A percentile compares a stretch with the other conserved stretches of the same genome.
Evolutionary conservation across 2,113 vertebrate genomes (phyloP).

Genomic region (Dipodomys ordii): DNA sequence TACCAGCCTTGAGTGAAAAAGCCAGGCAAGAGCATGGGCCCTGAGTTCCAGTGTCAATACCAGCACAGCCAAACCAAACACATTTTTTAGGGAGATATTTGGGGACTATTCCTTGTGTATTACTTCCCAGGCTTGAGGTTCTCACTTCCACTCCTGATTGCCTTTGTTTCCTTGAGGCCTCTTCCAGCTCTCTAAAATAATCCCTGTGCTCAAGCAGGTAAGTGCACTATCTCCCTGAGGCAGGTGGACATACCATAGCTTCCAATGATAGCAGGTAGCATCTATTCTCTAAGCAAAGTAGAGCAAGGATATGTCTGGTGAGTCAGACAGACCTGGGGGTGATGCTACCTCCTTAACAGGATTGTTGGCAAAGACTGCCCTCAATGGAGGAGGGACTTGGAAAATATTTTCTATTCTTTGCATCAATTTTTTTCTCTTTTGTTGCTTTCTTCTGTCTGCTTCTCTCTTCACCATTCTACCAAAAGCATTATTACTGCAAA

Average conservation of each 20-base stretch:
- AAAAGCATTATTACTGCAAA: slow-evolving; percentile 3
- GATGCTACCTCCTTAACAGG: neutral
- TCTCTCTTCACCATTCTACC: neutral
- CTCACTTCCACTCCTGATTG: neutral
- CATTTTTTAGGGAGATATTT: neutral
- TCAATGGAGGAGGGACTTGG: neutral
- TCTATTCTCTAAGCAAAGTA: neutral
- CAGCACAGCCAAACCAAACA: neutral
- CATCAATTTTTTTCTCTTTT: neutral
- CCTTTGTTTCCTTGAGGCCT: neutral
- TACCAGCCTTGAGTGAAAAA: neutral
- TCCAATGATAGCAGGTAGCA: too few species aligned
- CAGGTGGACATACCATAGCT: neutral
- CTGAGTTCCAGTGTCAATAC: neutral
- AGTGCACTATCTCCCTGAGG: neutral
- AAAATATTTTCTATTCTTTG: neutral
- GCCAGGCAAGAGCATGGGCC: too few species aligned
- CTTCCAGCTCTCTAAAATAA: neutral
- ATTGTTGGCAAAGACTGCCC: neutral
- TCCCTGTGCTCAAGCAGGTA: neutral
- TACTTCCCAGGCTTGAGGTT: neutral
- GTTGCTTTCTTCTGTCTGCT: neutral
- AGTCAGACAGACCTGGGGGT: neutral
- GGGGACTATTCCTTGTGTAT: neutral
- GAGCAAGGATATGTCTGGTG: neutral